These are phyloP conservation scores for Ariolimax columbianus DNA, from an alignment of 2,888 invertebrate species.

Conservation along the genomic window DNA sequence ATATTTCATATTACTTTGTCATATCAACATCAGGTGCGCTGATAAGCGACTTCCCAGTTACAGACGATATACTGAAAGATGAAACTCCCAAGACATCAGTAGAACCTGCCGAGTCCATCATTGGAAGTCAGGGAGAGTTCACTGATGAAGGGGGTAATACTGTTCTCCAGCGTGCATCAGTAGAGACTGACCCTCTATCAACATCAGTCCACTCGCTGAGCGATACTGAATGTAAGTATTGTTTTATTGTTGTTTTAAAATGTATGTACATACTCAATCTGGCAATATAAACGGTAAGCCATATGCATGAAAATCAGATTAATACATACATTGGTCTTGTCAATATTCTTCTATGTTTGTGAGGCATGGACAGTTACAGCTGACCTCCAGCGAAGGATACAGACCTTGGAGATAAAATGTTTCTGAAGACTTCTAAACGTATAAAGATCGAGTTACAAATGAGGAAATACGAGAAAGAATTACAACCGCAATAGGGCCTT, in stretches of 20 bases:
- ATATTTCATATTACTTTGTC: background rate
- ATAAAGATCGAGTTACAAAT: too few relatives aligned
- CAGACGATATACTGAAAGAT: constrained; percentile 78
- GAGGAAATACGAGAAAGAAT: too few relatives aligned
- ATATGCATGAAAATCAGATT: too few relatives aligned
- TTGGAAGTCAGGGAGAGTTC: constrained; percentile 58
- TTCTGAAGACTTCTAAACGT: too few relatives aligned
- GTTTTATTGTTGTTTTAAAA: background rate
- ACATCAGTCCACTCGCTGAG: constrained; percentile 65
- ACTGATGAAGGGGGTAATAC: constrained; percentile 80
- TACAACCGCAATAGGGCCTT: too few relatives aligned
- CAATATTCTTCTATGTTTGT: too few relatives aligned
- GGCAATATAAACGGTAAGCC: too few relatives aligned
- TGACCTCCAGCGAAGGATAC: too few relatives aligned
- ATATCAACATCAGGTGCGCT: constrained; percentile 78
- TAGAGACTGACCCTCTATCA: constrained; percentile 63
- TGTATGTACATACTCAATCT: background rate
- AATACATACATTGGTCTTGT: too few relatives aligned
- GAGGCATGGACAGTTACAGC: too few relatives aligned
- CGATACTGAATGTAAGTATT: constrained; percentile 61
- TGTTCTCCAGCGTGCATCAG: constrained; percentile 81
- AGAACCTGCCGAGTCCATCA: constrained; percentile 54
- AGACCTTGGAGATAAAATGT: too few relatives aligned
- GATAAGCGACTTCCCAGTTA: constrained; percentile 81
- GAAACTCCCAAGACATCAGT: constrained; percentile 63